Conservation (phyloP, 2,797 vertebrate genomes). For the Manis pentadactyla region DNA sequence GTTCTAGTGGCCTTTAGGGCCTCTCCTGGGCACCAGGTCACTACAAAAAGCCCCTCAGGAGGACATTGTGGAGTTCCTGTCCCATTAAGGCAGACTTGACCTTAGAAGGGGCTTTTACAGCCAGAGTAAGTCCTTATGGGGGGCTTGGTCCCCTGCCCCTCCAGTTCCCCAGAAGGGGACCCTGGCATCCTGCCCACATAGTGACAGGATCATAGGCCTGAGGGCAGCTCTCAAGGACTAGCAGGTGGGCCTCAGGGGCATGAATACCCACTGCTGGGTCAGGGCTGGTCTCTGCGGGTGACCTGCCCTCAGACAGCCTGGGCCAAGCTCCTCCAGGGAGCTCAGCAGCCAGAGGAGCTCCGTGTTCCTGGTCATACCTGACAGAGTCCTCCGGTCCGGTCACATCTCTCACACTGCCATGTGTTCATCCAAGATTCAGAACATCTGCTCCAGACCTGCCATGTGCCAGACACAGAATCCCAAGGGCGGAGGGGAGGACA, state of each 20-base stretch:
- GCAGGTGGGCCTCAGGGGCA: background rate
- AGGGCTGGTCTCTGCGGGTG: background rate
- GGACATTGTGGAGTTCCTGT: background rate
- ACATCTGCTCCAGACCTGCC: background rate
- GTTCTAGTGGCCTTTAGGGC: background rate
- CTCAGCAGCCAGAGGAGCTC: background rate
- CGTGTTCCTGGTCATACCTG: background rate
- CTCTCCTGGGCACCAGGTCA: background rate
- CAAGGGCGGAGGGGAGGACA: background rate
- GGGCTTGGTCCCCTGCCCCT: background rate
- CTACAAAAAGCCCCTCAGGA: background rate
- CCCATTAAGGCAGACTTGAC: background rate
- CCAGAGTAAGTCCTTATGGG: background rate
- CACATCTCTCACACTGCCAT: rapidly evolving
- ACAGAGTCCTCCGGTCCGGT: background rate
- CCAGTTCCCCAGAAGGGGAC: background rate
- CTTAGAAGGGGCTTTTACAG: background rate
- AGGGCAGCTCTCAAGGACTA: background rate
- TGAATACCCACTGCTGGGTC: background rate
- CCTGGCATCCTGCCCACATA: background rate
- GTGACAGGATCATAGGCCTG: background rate
- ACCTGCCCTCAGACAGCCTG: background rate
- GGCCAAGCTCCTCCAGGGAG: background rate
- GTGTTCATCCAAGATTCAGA: background rate
- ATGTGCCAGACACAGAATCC: background rate